These are phyloP conservation scores for Atrichornis clamosus DNA, from an alignment of 2,113 vertebrate species.

Conservation along the genomic window DNA sequence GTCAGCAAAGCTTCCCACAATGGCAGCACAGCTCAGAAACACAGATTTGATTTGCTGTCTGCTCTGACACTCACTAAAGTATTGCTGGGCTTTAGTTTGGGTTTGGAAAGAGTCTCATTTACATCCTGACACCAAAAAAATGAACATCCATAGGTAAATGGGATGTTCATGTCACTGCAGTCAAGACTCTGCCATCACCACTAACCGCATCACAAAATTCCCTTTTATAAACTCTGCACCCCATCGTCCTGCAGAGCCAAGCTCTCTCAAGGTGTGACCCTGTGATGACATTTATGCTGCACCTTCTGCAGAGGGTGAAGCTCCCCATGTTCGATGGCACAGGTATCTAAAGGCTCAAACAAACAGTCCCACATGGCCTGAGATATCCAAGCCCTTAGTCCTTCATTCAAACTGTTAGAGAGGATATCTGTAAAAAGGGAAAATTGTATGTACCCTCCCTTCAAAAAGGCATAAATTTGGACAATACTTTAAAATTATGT, in stretches of 20 bases:
- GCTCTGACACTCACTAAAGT: neutral
- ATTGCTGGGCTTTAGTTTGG: neutral
- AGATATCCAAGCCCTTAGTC: neutral
- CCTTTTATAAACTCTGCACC: neutral
- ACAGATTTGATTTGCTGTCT: neutral
- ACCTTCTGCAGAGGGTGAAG: neutral
- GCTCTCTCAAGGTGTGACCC: neutral
- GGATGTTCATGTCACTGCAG: neutral
- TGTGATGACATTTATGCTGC: neutral
- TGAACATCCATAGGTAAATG: neutral
- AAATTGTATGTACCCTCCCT: neutral
- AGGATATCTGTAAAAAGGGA: neutral
- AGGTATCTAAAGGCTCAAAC: neutral
- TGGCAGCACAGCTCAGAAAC: neutral
- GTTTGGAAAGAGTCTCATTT: neutral
- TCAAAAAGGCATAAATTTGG: neutral
- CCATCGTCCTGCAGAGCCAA: neutral
- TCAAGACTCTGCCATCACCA: neutral
- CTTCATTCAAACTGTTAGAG: neutral
- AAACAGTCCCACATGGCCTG: neutral
- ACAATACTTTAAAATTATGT: neutral
- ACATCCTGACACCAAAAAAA: neutral
- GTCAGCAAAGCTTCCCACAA: neutral
- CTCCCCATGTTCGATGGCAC: fast-evolving
- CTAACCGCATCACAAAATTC: neutral